A percentile compares a stretch with the other conserved stretches of the same genome.
Conservation (phyloP, 2,797 vertebrate genomes). For the Tragopan temminckii region DNA sequence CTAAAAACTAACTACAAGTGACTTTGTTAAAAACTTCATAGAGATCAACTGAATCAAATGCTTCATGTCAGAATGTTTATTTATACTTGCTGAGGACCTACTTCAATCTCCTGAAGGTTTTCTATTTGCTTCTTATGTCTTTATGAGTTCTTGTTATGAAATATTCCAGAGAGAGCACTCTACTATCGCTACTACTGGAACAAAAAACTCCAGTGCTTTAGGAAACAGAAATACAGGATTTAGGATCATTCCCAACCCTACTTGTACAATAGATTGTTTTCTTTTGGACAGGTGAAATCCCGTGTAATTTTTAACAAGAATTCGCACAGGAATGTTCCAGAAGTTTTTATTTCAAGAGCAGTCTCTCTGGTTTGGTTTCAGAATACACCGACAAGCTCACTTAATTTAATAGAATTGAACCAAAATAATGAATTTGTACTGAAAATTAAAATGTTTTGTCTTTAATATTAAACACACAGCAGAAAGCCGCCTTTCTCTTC, state of each 20-base stretch:
- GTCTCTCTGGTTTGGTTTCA: not conserved
- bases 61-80: not conserved
- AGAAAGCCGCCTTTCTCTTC: not conserved
- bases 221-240: not conserved
- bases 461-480: not conserved
- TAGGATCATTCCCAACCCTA: not conserved
- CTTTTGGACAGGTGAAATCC: not conserved
- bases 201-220: not conserved
- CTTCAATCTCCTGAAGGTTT: slow-evolving; percentile 20
- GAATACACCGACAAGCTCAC: not conserved
- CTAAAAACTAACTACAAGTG: not conserved
- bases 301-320: not conserved
- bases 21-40: not conserved
- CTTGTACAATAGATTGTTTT: not conserved
- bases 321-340: not conserved
- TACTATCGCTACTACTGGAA: not conserved
- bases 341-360: not conserved
- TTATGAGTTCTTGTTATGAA: not conserved
- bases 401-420: not conserved
- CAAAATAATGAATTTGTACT: not conserved
- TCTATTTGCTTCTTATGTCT: slow-evolving; percentile 19
- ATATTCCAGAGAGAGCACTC: not conserved
- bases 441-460: not conserved
- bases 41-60: not conserved
- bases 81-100: not conserved